A percentile compares a stretch with the other conserved stretches of the same genome.
phyloP scores from a whole-genome alignment of 2,113 vertebrate genomes.

The Gallinago media region DNA sequence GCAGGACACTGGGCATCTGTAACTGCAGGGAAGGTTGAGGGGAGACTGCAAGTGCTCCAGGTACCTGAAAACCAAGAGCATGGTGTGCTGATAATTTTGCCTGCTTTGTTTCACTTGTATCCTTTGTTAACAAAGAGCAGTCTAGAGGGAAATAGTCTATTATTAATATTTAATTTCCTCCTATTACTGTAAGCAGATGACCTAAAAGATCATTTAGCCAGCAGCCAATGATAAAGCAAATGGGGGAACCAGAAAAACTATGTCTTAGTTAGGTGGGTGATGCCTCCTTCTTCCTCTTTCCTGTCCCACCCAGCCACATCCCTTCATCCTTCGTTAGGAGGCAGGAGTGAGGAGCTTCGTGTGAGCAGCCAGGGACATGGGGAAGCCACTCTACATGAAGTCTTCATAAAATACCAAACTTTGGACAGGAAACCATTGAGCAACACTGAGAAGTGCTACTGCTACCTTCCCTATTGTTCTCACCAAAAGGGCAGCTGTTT shows the following conservation, averaged over 20 bases:
- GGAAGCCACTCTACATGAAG: accelerated
- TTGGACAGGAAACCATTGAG: background rate
- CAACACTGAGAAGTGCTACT: background rate
- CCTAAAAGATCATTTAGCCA: slow-evolving; percentile 65
- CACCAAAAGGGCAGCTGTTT: background rate
- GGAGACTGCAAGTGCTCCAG: background rate
- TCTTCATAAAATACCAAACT: accelerated
- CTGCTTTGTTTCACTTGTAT: slow-evolving; percentile 56
- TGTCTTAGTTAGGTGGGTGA: background rate
- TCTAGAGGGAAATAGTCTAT: slow-evolving; percentile 63
- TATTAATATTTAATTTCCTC: slow-evolving; percentile 78
- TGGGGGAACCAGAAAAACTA: slow-evolving; percentile 10
- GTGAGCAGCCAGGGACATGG: background rate
- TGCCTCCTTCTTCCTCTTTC: background rate
- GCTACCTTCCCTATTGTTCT: background rate
- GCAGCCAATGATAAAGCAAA: slow-evolving; percentile 25
- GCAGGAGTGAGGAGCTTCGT: background rate
- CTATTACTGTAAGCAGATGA: slow-evolving; percentile 72
- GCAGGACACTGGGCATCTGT: background rate
- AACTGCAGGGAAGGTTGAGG: background rate
- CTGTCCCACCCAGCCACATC: background rate
- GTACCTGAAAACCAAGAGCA: background rate
- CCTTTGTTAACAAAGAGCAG: slow-evolving; percentile 40
- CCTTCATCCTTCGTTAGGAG: background rate
- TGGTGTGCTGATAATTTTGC: background rate